These are phyloP conservation scores for Isotomurus palustris DNA, from an alignment of 2,888 invertebrate species.

Conservation along the genomic window DNA sequence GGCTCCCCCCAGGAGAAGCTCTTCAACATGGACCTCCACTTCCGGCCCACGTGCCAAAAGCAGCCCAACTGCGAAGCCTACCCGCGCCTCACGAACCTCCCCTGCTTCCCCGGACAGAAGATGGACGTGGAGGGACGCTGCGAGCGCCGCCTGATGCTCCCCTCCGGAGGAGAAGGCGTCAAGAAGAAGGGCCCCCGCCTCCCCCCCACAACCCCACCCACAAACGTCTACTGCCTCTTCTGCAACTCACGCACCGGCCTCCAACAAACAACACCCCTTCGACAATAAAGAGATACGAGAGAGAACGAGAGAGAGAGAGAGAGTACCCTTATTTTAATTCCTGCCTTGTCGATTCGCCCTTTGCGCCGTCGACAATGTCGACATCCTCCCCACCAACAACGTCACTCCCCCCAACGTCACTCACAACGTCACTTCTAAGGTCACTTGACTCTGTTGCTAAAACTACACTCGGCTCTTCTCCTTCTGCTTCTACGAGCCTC, in stretches of 20 bases:
- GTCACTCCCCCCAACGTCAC: not conserved
- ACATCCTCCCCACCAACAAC: not conserved
- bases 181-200: conserved; percentile 15
- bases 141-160: conserved; percentile 16
- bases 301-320: too few species aligned
- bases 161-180: conserved; percentile 6
- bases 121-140: conserved; percentile 36
- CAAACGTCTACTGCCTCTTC: conserved; percentile 31
- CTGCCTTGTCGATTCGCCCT: too few species aligned
- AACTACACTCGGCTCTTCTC: too few species aligned
- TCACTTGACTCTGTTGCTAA: too few species aligned
- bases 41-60: conserved; percentile 35
- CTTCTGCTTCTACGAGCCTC: too few species aligned
- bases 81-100: conserved; percentile 7
- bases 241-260: conserved; percentile 9
- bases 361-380: not conserved
- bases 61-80: conserved; percentile 13
- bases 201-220: conserved; percentile 18
- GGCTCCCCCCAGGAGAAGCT: conserved; percentile 22
- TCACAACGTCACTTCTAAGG: not conserved
- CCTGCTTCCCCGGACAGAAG: conserved; percentile 39
- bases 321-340: too few species aligned
- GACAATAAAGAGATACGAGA: too few species aligned
- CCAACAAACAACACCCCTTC: not conserved
- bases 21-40: conserved; percentile 33